A percentile compares a stretch with the other conserved stretches of the same genome.
These are phyloP conservation scores for Frankliniella fusca DNA, from an alignment of 2,888 invertebrate species.

Conservation along the genomic window DNA sequence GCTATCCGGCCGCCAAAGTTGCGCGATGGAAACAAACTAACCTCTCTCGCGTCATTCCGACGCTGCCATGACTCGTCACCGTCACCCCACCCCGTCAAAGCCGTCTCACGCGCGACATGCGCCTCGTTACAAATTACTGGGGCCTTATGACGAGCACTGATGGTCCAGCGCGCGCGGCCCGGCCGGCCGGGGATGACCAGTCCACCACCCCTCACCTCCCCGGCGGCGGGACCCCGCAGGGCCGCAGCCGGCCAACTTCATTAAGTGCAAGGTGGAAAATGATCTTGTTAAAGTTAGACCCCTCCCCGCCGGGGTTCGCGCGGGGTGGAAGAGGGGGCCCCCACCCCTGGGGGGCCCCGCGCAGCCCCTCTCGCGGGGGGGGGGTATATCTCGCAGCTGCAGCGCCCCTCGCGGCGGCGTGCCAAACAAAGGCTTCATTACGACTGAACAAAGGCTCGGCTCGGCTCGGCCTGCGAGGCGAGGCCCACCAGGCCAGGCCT, in stretches of 20 bases:
- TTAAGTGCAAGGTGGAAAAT: conserved; percentile 26
- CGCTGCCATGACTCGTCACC: neutral
- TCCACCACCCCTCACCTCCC: neutral
- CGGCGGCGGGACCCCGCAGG: neutral
- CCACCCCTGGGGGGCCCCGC: too few relatives aligned
- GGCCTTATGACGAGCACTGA: too few relatives aligned
- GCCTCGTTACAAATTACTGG: neutral
- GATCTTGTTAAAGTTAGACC: conserved; percentile 21
- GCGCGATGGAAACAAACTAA: too few relatives aligned
- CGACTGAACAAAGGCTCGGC: conserved; percentile 9
- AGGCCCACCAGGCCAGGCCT: neutral
- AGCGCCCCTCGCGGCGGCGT: neutral
- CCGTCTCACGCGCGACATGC: neutral
- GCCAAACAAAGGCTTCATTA: conserved; percentile 10
- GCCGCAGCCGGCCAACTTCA: conserved; percentile 3
- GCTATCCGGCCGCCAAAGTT: too few relatives aligned
- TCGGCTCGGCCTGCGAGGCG: too few relatives aligned
- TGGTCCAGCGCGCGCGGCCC: neutral
- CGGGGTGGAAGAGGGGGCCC: too few relatives aligned
- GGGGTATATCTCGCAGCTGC: too few relatives aligned
- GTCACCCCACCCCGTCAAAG: neutral
- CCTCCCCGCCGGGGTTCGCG: too few relatives aligned
- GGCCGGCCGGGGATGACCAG: neutral
- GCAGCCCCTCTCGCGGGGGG: too few relatives aligned
- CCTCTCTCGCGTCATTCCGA: neutral